Evolutionary conservation across 2,888 invertebrate genomes (phyloP), one percentile per base, ranked within the genome.

Genomic region (Habroteleia sp.): DNA sequence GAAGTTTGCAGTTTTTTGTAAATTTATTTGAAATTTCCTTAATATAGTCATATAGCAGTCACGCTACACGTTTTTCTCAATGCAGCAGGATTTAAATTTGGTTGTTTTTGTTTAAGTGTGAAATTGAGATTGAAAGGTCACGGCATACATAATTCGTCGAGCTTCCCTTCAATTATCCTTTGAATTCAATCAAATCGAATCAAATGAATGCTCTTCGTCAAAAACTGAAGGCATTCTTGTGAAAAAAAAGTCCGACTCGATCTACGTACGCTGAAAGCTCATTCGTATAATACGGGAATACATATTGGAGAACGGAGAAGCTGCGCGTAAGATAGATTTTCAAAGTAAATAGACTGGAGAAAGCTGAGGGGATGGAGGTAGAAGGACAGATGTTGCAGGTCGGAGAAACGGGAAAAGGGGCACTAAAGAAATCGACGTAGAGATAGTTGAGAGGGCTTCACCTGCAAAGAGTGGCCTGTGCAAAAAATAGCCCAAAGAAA

Each of bases 401-500:
- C n/a, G n/a, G n/a, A 14, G 29, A 17, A 29, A 31, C 3, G 52
- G 25, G 23, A 14, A 29, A 11, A 7, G 5, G 6, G 7, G 3
- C 14, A 16, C 5, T 14, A 54, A 39, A 37, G 6, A 14, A 35
- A 46, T 35, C 3, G 41, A 41, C 2, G 13, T 29, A 16, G 29
- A 44, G 33, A 68, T 48, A 5, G 23, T 50, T 20, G 33, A 63
- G 63, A 13, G 41, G 8, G n/a, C 20, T 33, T 65, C 71, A 87
- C 88, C 84, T 88, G 88, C n/a, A 88, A 76, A 13, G 88, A 88
- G 60, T 88, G 88, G 0, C 84, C 85, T 1, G 85, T 87, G 74
- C 87, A 88, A 72, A 88, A 88, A 44, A 87, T 81, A 1, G 87
- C 87, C 88, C 88, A 88, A 7, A 88, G 80, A 42, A 87, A 84